Evolutionary conservation across 2,113 vertebrate genomes (phyloP).

Genomic region (Phalacrocorax brasilianus): DNA sequence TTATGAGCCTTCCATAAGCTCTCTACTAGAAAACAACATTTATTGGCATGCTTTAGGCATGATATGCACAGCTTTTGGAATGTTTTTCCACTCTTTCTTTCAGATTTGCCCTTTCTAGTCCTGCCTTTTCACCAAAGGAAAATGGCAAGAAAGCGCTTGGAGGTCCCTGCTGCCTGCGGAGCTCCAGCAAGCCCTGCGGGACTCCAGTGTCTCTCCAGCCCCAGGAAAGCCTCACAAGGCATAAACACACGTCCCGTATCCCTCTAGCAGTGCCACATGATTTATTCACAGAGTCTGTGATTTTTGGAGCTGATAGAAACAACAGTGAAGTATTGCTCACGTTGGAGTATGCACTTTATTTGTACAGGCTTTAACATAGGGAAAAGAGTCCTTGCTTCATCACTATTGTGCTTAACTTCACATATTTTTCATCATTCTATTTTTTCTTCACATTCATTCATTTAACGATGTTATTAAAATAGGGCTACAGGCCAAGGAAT

Average conservation of each 20-base stretch:
- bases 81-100: background rate
- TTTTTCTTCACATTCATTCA: background rate
- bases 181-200: rapidly evolving
- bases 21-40: background rate
- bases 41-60: background rate
- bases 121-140: background rate
- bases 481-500: background rate
- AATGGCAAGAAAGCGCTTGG: rapidly evolving
- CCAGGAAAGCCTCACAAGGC: background rate
- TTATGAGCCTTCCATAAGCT: background rate
- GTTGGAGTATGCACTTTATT: background rate
- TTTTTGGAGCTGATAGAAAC: background rate
- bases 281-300: background rate
- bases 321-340: background rate
- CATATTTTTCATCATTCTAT: background rate
- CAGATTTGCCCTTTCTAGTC: background rate
- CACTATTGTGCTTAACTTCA: background rate
- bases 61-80: background rate
- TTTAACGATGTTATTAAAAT: background rate
- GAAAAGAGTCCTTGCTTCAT: background rate
- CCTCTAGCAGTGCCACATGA: background rate
- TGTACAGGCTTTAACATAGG: background rate
- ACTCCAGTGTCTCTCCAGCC: background rate
- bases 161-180: rapidly evolving
- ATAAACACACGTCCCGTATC: background rate